These are phyloP conservation scores for Halcyon malimbica DNA, from an alignment of 2,113 vertebrate genomes.

Conservation along the genomic window DNA sequence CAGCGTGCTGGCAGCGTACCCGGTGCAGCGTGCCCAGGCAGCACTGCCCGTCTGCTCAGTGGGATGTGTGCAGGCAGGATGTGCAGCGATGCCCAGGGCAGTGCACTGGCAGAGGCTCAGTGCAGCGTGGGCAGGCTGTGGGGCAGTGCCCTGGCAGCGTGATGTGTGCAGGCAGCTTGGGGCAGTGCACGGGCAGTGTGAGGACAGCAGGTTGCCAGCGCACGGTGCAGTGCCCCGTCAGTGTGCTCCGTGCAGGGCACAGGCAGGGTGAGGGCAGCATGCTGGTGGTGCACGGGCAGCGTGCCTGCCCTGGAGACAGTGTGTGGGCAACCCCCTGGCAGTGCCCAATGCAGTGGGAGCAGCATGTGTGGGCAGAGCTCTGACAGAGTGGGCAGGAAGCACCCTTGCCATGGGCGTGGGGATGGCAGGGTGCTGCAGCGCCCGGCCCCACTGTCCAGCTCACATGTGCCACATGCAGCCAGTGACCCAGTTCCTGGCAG, in stretches of 20 bases:
- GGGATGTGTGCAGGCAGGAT: not conserved
- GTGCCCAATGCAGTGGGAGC: not conserved
- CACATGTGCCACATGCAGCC: not conserved
- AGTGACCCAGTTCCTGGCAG: not conserved
- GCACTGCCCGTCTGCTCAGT: not conserved
- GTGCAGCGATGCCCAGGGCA: not conserved
- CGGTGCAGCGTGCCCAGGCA: not conserved
- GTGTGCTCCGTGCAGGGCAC: not conserved
- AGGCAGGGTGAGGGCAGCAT: no score
- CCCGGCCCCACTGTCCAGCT: not conserved
- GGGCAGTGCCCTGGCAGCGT: not conserved
- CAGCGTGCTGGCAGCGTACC: not conserved
- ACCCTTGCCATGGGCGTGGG: not conserved
- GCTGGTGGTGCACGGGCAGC: no score
- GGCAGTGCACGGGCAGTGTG: not conserved
- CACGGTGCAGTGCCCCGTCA: not conserved
- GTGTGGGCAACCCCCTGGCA: not conserved
- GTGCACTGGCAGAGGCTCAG: not conserved
- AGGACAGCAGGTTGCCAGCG: not conserved
- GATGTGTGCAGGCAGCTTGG: not conserved
- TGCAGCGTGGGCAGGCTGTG: not conserved
- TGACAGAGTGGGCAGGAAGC: not conserved
- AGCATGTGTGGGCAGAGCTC: not conserved
- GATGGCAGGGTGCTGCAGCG: not conserved
- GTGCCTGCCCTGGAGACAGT: no score